Conservation (phyloP, 2,888 invertebrate genomes). For the Heteromyza rotundicornis region DNA sequence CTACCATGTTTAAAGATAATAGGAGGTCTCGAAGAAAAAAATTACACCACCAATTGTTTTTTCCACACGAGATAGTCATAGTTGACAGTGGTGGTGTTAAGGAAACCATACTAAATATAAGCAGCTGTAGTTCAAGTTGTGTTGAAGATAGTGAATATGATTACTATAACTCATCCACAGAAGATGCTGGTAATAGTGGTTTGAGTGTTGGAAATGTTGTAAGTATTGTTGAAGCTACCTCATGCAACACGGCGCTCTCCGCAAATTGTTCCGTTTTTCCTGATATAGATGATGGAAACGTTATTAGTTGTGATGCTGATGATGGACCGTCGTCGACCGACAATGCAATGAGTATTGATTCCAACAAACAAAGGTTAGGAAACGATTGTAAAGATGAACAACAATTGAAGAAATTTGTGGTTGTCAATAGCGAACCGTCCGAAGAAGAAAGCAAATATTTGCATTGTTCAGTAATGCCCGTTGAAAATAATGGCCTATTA, state of each 20-base stretch:
- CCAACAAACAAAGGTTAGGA: not conserved
- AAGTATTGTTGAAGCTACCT: not conserved
- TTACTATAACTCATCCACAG: conserved; percentile 23
- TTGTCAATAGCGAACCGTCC: not conserved
- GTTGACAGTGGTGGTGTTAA: conserved; percentile 24
- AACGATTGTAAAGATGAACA: no score
- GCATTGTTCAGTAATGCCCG: conserved; percentile 37
- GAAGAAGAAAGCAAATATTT: no score
- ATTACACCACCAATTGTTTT: conserved; percentile 47
- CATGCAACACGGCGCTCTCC: not conserved
- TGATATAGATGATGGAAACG: no score
- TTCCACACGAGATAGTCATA: conserved; percentile 42
- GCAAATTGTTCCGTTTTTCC: not conserved
- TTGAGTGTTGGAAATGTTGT: not conserved
- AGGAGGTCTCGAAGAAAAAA: conserved; percentile 15
- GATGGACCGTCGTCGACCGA: not conserved
- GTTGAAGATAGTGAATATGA: conserved; percentile 30
- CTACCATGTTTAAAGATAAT: not conserved
- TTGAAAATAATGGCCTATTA: conserved; percentile 49
- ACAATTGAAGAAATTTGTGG: no score
- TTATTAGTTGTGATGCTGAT: no score
- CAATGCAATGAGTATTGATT: not conserved
- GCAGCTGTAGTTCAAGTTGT: conserved; percentile 44
- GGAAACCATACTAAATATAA: conserved; percentile 45
- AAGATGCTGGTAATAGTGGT: conserved; percentile 12